These are phyloP conservation scores for Exephanes ischioxanthus DNA, from an alignment of 2,888 invertebrate genomes.

Conservation along the genomic window DNA sequence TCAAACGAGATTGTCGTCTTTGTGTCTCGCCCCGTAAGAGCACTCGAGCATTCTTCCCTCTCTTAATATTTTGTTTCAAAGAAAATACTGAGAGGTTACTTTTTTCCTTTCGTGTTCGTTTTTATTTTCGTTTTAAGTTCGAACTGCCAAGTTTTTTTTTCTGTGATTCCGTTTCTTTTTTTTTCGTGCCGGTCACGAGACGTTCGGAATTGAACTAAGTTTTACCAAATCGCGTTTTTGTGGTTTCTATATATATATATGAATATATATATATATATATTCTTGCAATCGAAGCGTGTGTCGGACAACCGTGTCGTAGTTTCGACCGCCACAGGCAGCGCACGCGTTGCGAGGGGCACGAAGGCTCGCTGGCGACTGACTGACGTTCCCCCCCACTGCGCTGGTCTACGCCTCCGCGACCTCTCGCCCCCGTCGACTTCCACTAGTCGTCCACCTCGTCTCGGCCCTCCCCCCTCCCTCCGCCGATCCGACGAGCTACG, in stretches of 20 bases:
- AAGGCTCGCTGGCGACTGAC: conserved; percentile 75
- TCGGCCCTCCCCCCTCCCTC: conserved; percentile 65
- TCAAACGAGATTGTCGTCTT: background rate
- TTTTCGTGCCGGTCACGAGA: background rate
- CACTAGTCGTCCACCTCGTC: conserved; percentile 38
- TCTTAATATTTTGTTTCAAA: background rate
- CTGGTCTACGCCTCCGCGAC: conserved; percentile 7
- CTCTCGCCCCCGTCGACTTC: conserved; percentile 22
- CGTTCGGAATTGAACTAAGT: background rate
- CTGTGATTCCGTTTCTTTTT: background rate
- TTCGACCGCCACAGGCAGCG: conserved; percentile 18
- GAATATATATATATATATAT: too few relatives aligned
- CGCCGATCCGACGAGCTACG: background rate
- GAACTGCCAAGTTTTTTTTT: background rate
- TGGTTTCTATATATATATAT: background rate
- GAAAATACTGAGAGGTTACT: background rate
- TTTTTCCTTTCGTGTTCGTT: background rate
- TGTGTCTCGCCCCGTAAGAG: background rate
- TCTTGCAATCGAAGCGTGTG: background rate
- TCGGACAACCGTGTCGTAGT: conserved; percentile 17
- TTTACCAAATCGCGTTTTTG: background rate
- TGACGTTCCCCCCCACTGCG: conserved; percentile 66
- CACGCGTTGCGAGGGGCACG: conserved; percentile 61
- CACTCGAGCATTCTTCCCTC: background rate
- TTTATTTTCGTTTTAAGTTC: background rate